A percentile compares a stretch with the other conserved stretches of the same genome.
Conservation (phyloP, 1,140 invertebrate genomes). For the Drosophila pruinosa region DNA sequence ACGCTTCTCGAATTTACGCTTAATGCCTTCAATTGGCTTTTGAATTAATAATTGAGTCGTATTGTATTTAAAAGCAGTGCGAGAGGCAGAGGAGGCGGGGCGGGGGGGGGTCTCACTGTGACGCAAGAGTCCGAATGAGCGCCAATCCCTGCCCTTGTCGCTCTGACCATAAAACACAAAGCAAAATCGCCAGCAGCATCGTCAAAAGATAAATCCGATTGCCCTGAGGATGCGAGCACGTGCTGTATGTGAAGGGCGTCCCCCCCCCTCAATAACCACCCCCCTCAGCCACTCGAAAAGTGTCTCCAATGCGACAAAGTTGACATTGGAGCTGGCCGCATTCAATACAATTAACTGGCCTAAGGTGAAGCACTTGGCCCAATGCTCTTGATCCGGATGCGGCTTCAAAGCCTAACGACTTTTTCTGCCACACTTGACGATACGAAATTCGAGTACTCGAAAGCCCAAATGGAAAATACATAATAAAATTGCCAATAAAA, state of each 20-base stretch:
- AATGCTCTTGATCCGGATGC: slow-evolving; percentile 21
- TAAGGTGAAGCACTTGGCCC: slow-evolving; percentile 6
- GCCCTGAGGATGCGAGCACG: slow-evolving; percentile 51
- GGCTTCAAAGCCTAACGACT: slow-evolving; percentile 21
- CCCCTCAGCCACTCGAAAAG: slow-evolving; percentile 34
- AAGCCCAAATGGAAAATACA: slow-evolving; percentile 51
- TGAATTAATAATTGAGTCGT: slow-evolving; percentile 78
- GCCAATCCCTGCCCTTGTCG: not conserved
- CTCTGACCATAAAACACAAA: not conserved
- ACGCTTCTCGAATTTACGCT: slow-evolving; percentile 75
- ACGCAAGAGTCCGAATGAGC: slow-evolving; percentile 5
- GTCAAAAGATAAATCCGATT: slow-evolving; percentile 40
- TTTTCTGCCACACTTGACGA: slow-evolving; percentile 64
- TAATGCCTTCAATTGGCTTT: slow-evolving; percentile 80
- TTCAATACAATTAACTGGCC: slow-evolving; percentile 20
- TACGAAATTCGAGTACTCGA: slow-evolving; percentile 32
- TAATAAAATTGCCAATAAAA: slow-evolving; percentile 56
- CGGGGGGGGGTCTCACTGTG: not conserved
- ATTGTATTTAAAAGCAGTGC: slow-evolving; percentile 58
- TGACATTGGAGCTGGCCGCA: slow-evolving; percentile 37
- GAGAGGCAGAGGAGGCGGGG: not conserved
- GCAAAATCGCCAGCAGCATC: not conserved
- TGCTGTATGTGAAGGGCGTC: slow-evolving; percentile 38
- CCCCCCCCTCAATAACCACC: too few species aligned
- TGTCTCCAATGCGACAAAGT: slow-evolving; percentile 59